A percentile compares a stretch with the other conserved stretches of the same genome.
Conservation (phyloP, 1,140 invertebrate species). For the Conus ventricosus region DNA sequence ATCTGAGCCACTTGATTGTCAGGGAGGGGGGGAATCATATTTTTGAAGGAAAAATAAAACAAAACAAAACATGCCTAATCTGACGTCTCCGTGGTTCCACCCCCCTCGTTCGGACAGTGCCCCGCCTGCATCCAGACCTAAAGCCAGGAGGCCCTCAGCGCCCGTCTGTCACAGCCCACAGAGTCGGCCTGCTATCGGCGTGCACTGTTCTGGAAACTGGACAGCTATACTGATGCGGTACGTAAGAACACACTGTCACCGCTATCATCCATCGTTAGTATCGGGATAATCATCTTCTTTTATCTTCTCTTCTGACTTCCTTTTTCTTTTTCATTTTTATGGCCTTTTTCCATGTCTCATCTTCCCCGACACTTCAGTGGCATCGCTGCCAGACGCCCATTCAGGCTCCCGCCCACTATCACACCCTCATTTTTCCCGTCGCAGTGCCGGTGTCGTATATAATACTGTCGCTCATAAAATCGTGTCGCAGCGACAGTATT, state of each 20-base stretch:
- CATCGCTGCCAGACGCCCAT: neutral
- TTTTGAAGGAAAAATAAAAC: neutral
- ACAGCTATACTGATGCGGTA: conserved; percentile 59
- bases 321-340: too few relatives aligned
- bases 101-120: conserved; percentile 34
- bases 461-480: too few relatives aligned
- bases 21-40: too few relatives aligned
- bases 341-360: too few relatives aligned
- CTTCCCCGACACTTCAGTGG: neutral
- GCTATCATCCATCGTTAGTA: too few relatives aligned
- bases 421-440: neutral
- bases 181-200: conserved; percentile 55
- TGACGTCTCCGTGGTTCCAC: conserved; percentile 39
- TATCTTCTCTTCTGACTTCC: too few relatives aligned
- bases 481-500: too few relatives aligned
- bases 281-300: too few relatives aligned
- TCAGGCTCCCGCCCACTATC: neutral
- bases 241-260: neutral
- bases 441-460: too few relatives aligned
- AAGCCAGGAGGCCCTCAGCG: conserved; percentile 53
- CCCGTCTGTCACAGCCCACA: conserved; percentile 56
- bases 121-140: neutral
- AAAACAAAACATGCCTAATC: conserved; percentile 12
- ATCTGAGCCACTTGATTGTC: too few relatives aligned
- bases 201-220: conserved; percentile 59